Evolutionary conservation across 2,888 invertebrate genomes (phyloP), one percentile per base, ranked within the genome.

Genomic region (Timema podura): DNA sequence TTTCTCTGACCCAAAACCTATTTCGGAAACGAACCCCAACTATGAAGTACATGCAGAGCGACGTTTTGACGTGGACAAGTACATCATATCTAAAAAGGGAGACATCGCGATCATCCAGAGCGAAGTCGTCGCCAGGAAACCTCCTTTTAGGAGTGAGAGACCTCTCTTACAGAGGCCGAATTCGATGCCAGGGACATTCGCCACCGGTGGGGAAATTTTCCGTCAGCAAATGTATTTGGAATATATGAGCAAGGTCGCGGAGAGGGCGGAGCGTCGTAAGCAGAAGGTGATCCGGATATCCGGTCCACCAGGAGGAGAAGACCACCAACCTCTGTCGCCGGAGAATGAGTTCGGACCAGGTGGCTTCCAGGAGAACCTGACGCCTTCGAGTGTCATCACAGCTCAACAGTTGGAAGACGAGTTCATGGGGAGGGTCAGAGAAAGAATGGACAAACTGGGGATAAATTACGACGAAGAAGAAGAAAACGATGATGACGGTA

Each of bases 221-320:
- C 87, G 93, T 8, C 89, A 90, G 75, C 88, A 89, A 81, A 93
- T 94, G 93, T 93, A 91, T 81, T 86, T 91, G 76, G 93, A 93
- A 80, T 93, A 93, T 82, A 86, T 92, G 78, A 84, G 85, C 77
- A 90, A 93, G 81, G 89, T 93, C 77, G 88, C 90, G 6, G 90
- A 91, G 79, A 85, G 92, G 11, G 88, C 91, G 76, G 90, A 93
- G 77, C 85, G 94, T 64, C 90, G 90, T 75, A 87, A 91, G 72
- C 89, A 91, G 68, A 92, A 91, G 82, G 87, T 93, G 44, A 90
- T 94, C 15, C 92, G 92, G 84, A 88, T 93, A 71, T 89, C 91
- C 0, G 61, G 67, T 9, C 59, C 54, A 7, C 61, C 68, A 45
- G 64, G 64, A 30, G 70, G 67, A 5, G n/a, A n/a, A n/a, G n/a